Conservation (phyloP, 92 coral and sea anemone genomes). For the Siderastrea radians region DNA sequence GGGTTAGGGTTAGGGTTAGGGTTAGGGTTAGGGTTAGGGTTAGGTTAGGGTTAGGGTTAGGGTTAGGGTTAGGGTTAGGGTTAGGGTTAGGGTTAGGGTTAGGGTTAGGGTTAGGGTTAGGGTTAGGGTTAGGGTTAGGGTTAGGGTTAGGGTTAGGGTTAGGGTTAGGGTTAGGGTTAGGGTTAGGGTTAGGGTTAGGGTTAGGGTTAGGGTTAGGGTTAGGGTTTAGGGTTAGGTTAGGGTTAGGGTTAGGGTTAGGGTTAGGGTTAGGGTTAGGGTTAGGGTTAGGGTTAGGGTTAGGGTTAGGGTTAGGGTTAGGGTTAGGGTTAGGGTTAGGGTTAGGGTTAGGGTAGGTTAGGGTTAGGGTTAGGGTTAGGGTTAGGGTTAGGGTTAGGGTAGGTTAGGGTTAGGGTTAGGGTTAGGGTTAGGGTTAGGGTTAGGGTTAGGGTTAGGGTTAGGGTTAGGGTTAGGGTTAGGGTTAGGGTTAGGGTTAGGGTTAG, state of each 20-base stretch:
- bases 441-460: no score
- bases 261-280: slow-evolving; percentile 44
- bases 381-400: no score
- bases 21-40: slow-evolving; percentile 51
- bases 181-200: slow-evolving; percentile 61
- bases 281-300: slow-evolving; percentile 45
- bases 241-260: slow-evolving; percentile 56
- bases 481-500: no score
- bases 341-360: background rate
- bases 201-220: slow-evolving; percentile 47
- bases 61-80: slow-evolving; percentile 55
- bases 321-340: slow-evolving; percentile 36
- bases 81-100: slow-evolving; percentile 46
- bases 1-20: slow-evolving; percentile 37
- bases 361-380: no score
- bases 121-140: slow-evolving; percentile 25
- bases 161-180: slow-evolving; percentile 62
- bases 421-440: no score
- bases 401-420: no score
- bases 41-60: slow-evolving; percentile 49
- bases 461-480: no score
- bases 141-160: slow-evolving; percentile 53
- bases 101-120: slow-evolving; percentile 39
- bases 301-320: slow-evolving; percentile 35
- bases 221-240: slow-evolving; percentile 42